Evolutionary conservation across 2,113 vertebrate species (phyloP).

Genomic region (Pseudorhombus dupliciocellatus): DNA sequence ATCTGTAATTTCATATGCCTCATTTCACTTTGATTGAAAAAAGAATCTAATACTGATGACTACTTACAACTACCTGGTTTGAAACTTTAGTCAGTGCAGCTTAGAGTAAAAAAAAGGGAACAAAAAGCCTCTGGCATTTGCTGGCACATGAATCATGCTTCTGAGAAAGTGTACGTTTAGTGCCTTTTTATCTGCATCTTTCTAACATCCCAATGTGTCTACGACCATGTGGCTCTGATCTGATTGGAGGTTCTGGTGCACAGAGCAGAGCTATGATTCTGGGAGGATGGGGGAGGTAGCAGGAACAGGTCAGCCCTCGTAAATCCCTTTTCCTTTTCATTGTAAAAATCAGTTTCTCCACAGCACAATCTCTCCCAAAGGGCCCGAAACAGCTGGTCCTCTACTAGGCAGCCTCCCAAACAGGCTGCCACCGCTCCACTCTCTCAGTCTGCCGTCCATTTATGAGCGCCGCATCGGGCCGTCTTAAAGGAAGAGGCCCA

Average conservation of each 20-base stretch:
- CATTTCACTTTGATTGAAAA: slow-evolving; percentile 22
- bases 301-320: slow-evolving; percentile 74
- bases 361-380: slow-evolving; percentile 57
- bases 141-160: slow-evolving; percentile 34
- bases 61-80: slow-evolving; percentile 1
- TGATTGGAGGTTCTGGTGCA: slow-evolving; percentile 67
- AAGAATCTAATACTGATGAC: too few relatives aligned
- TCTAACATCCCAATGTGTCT: slow-evolving; percentile 58
- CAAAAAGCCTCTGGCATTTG: slow-evolving; percentile 9
- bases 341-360: slow-evolving; percentile 74
- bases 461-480: slow-evolving; percentile 62
- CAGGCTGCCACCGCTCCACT: slow-evolving; percentile 58
- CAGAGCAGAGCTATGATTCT: slow-evolving; percentile 66
- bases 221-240: slow-evolving; percentile 76
- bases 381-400: slow-evolving; percentile 64
- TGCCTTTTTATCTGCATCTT: slow-evolving; percentile 57
- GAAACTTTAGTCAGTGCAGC: neutral
- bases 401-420: slow-evolving; percentile 56
- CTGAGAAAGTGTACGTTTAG: slow-evolving; percentile 34
- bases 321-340: slow-evolving; percentile 77
- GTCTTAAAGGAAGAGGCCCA: slow-evolving; percentile 68
- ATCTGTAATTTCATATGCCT: slow-evolving; percentile 20
- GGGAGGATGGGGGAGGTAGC: slow-evolving; percentile 63
- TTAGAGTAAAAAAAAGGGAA: slow-evolving; percentile 4
- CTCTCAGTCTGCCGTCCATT: slow-evolving; percentile 57